Percentiles rank a stretch among this genome's conserved stretches.
These are phyloP conservation scores for Porphyrio hochstetteri DNA, from an alignment of 2,113 vertebrate species.

Conservation along the genomic window DNA sequence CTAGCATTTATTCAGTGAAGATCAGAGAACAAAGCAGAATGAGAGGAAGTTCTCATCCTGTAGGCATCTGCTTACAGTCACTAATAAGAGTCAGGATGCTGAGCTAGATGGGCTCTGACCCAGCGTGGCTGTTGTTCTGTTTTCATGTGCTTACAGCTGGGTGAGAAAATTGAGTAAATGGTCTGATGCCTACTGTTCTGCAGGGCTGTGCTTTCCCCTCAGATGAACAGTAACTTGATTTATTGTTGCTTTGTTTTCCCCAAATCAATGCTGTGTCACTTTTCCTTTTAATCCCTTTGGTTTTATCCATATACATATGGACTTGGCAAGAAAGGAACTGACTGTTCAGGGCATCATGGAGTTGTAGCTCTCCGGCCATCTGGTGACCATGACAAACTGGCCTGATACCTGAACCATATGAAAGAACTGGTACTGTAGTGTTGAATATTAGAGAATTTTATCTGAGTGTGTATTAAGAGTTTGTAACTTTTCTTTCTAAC, in stretches of 20 bases:
- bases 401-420: neutral
- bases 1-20: neutral
- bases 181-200: neutral
- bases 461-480: fast-evolving
- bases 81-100: neutral
- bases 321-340: neutral
- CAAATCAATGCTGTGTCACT: neutral
- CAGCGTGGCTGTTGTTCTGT: neutral
- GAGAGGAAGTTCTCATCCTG: neutral
- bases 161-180: neutral
- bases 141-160: neutral
- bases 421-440: neutral
- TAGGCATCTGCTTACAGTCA: neutral
- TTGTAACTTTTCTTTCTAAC: neutral
- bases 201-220: neutral
- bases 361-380: neutral
- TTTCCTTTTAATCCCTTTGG: neutral
- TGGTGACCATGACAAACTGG: neutral
- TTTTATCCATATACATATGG: neutral
- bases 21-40: neutral
- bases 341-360: neutral
- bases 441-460: neutral
- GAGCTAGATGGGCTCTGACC: neutral
- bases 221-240: neutral
- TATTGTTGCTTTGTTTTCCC: neutral